Evolutionary conservation across 2,797 vertebrate species (phyloP).

Genomic region (Mionectes olivaceus): DNA sequence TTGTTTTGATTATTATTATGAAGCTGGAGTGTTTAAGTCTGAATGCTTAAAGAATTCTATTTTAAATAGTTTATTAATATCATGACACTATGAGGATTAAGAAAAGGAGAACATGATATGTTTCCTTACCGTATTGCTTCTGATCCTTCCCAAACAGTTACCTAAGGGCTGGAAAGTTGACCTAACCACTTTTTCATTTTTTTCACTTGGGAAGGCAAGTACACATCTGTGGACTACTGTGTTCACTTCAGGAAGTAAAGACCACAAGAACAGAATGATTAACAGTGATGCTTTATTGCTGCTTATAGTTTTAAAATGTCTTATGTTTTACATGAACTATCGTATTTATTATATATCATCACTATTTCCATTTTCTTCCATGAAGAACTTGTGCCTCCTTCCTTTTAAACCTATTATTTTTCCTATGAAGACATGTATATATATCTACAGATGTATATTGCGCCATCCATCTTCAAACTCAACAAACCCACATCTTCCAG

Average conservation of each 20-base stretch:
- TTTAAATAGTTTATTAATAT: neutral
- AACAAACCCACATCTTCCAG: neutral
- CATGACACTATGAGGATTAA: neutral
- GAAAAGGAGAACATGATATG: neutral
- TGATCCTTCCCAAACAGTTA: neutral
- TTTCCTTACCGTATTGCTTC: neutral
- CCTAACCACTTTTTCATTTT: neutral
- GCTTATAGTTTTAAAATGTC: neutral
- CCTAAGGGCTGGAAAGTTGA: neutral
- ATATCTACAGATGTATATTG: neutral
- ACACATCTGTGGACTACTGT: neutral
- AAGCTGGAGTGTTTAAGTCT: neutral
- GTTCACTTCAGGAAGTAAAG: neutral
- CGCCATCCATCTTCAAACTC: neutral
- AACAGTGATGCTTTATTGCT: neutral
- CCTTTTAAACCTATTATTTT: neutral
- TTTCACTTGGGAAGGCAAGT: neutral
- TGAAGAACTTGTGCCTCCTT: neutral
- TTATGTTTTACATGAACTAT: neutral
- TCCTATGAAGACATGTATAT: neutral
- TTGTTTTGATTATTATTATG: neutral
- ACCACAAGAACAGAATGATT: neutral
- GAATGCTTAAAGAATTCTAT: neutral
- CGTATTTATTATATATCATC: neutral
- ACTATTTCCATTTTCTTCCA: neutral